Evolutionary conservation across 37 sponge, comb jelly and placozoan genomes (phyloP).

Genomic region (Ephydatia muelleri): DNA sequence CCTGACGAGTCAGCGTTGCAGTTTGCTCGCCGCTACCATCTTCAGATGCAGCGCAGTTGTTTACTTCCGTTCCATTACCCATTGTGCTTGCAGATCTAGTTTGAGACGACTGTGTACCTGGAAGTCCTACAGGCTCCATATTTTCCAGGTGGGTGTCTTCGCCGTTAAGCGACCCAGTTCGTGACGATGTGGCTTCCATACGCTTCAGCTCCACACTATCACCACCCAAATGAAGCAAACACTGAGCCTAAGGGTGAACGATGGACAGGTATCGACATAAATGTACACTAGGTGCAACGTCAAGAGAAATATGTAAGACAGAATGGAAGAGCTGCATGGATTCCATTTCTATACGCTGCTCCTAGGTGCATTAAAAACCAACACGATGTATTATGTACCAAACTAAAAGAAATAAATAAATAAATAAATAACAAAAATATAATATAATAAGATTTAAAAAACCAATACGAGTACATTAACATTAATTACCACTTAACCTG

Average conservation of each 20-base stretch:
- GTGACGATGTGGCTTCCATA: background rate
- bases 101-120: background rate
- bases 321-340: no score
- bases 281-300: no score
- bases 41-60: background rate
- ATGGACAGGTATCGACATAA: background rate
- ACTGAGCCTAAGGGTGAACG: conserved; percentile 53
- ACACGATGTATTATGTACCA: no score
- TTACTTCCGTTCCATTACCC: background rate
- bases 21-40: background rate
- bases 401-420: no score
- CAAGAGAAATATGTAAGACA: no score
- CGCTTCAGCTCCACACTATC: conserved; percentile 39
- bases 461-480: no score
- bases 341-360: no score
- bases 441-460: no score
- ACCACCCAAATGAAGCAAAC: conserved; percentile 70
- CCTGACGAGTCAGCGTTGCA: background rate
- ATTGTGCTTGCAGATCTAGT: background rate
- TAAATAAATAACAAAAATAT: no score
- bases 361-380: no score
- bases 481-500: no score
- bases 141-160: background rate
- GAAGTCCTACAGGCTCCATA: background rate
- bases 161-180: background rate